Base-by-base conservation (phyloP, 2,797 vertebrate genomes). In the Sebastes nivosus region DNA sequence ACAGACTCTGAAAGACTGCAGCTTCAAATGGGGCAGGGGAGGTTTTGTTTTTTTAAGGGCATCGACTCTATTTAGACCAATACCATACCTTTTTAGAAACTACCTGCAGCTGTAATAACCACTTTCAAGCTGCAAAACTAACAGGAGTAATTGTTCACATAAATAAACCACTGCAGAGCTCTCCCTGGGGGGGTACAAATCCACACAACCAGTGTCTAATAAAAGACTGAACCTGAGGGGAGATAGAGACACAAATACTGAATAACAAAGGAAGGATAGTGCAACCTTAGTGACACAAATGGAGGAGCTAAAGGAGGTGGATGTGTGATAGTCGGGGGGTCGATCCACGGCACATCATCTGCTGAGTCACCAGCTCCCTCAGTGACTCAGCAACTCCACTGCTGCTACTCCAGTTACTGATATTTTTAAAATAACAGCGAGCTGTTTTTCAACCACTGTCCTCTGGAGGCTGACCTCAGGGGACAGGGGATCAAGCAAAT, bases 351-450 rank as follows among this genome's bases (percentile, higher is more conserved):
- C 73, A 76, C 27, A 65, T 36, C 60, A 60, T 78, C 65, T 91
- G 88, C 86, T 87, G 88, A 89, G 80, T 91, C 89, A 90, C 66
- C 29, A 38, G 27, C 55, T 10, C 63, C 54, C 32, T 67, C 70
- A 4, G 72, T 92, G 89, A 92, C 81, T 92, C 89, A 87, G 79
- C 90, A 85, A 67, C 60, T 84, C 67, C 25, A 20, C 66, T 42
- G 69, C 32, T 50, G 61, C 68, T 57, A 46, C 77, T 72, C 24
- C 50, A 80, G 75, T 69, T 42, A 29, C 68, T 68, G 64, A 82
- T 67, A 78, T 80, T 80, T 83, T 76, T 72, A 71, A 30, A 70
- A 50, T 7, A 60, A n/a, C 67, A 74, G 69, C 6, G 30, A 70
- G 58, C 54, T 34, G 67, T 64, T 73, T 72, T 42, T 57, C 13